Base-by-base conservation (phyloP, 2,797 vertebrate genomes). In the Pipistrellus kuhlii region DNA sequence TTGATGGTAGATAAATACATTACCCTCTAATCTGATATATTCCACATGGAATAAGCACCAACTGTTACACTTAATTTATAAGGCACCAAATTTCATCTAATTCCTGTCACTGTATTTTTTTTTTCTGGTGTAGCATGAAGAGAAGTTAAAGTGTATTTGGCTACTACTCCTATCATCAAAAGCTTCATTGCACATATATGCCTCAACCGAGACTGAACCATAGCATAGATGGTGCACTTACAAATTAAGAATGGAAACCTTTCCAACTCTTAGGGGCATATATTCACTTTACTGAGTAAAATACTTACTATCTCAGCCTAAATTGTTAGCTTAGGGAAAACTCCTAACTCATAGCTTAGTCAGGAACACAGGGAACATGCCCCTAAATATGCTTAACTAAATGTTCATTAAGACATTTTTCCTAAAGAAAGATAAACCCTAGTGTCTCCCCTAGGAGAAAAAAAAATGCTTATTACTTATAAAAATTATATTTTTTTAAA, bases 341-440 rank as follows among this genome's bases (percentile, higher is more conserved):
- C 75, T 75, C 27, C 51, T n/a, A 72, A 55, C 38, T 27, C 32
- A 10, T 35, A 38, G 27, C n/a, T 44, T 64, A 23, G n/a, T 27
- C 14, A 72, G 21, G 17, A 88, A 59, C 14, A 12, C 5, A 53
- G 53, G 14, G 4, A 75, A 51, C 13, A 68, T 59, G 27, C 13
- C 17, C 38, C 72, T 78, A 88, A 32, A 62, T 21, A 73, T 30
- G 12, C 51, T n/a, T 27, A 9, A 38, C 12, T 86, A 77, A 77
- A 83, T 71, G 53, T 80, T 46, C 15, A 68, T 87, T 62, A 92
- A 83, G 21, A 35, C 68, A 11, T 23, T 94, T 92, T 86, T 66
- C 15, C 25, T 6, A 27, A 90, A 92, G 23, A 64, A 80, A 69
- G 20, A 55, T 69, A 32, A 90, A 80, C 23, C 64, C 30, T 80